phyloP scores from a whole-genome alignment of 2,113 vertebrate genomes.

The Anguilla japonica region DNA sequence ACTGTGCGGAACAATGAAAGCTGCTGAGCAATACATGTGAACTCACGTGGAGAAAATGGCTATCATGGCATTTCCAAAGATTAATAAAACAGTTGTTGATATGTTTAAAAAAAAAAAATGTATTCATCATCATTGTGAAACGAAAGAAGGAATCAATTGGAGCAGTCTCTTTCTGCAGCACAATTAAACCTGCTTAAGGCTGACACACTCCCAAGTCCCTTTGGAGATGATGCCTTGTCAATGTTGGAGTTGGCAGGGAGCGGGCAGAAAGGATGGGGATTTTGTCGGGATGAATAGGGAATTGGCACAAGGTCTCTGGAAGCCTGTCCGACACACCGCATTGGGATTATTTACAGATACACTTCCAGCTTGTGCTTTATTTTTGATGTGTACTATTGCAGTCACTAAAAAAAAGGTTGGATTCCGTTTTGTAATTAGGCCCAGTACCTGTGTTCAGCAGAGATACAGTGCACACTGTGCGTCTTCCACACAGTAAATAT shows the following conservation, averaged over 20 bases:
- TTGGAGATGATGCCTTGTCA: not conserved
- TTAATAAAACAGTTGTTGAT: too few species aligned
- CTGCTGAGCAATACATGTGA: not conserved
- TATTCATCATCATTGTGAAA: too few species aligned
- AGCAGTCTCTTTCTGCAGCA: not conserved
- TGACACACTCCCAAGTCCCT: not conserved
- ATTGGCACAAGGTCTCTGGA: slow-evolving; percentile 19
- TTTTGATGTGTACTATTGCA: not conserved
- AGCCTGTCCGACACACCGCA: slow-evolving; percentile 12
- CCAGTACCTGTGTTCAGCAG: not conserved
- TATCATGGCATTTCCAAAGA: too few species aligned
- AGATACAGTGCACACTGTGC: not conserved
- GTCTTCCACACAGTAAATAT: not conserved
- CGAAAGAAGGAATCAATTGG: not conserved
- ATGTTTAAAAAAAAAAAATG: too few species aligned
- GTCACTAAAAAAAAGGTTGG: not conserved
- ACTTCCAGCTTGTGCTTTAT: slow-evolving; percentile 21
- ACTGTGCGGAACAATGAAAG: not conserved
- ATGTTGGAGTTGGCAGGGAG: not conserved
- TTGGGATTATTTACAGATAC: slow-evolving; percentile 33
- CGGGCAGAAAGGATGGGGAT: not conserved
- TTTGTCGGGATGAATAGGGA: slow-evolving; percentile 17
- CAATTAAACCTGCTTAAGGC: not conserved
- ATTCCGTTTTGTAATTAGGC: not conserved
- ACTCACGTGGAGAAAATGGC: not conserved